Evolutionary conservation across 1,140 invertebrate species (phyloP), one percentile per base, ranked within the genome.

Genomic region (Drosophila pseudoananassae): DNA sequence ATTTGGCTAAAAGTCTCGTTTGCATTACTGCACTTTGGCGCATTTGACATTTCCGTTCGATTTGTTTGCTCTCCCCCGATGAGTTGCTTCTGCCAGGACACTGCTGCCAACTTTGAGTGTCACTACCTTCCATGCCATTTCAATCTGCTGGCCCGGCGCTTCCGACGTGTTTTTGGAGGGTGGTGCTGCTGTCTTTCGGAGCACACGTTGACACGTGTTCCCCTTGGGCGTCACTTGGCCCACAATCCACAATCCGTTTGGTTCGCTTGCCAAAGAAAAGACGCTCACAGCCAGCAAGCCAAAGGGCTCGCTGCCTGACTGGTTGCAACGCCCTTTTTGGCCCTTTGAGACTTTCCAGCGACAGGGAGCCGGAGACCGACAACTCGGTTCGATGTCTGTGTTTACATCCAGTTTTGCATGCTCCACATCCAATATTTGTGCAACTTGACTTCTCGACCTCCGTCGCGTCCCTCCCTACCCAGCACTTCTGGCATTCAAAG

Each of bases 11-110:
- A 58, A 82, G 75, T 73, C 76, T 85, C 68, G 61, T 88, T 78
- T 82, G 75, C 75, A 73, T 73, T 88, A 45, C 71, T 89, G 79
- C 78, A 88, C 83, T 88, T 88, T 88, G 82, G 78, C 82, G 74
- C 87, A 85, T 79, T 85, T 79, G 87, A 90, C 87, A 87, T 88
- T 90, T 90, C 88, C 83, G 78, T 90, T 90, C 88, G 80, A 90
- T 88, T 90, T 90, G 76, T 90, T 88, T 88, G 88, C 79, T 65
- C 57, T 58, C 53, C 40, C 47, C 29, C 33, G 40, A 52, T 78
- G 53, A 46, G 47, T 40, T 20, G n/a, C 50, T 27, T 5, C 54
- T 43, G 40, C n/a, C 40, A 43, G 51, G 61, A 75, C 45, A 6
- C 25, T 7, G 51, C 20, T 75, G 55, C 61, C 71, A 66, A 78